Evolutionary conservation across 2,113 vertebrate genomes (phyloP).

Genomic region (Athene cunicularia): DNA sequence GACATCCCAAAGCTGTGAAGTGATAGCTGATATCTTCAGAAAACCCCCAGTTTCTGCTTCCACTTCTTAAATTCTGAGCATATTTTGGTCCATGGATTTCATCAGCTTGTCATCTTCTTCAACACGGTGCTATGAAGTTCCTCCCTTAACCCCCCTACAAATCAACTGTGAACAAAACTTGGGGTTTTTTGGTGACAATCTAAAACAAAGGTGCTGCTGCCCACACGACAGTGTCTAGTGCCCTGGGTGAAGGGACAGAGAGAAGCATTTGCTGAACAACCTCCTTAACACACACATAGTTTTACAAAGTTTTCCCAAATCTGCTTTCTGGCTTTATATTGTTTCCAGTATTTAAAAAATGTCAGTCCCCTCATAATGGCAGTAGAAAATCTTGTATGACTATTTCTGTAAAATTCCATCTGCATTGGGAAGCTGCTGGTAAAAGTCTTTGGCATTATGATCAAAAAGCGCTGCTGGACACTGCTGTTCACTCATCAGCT

Average conservation of each 20-base stretch:
- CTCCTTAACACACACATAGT: not conserved
- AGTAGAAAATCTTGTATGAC: not conserved
- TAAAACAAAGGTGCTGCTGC: not conserved
- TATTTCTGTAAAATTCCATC: not conserved
- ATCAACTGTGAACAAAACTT: not conserved
- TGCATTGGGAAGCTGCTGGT: not conserved
- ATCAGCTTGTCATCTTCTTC: not conserved
- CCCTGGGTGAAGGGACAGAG: not conserved
- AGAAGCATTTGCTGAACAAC: not conserved
- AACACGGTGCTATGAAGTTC: not conserved
- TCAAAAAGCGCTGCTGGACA: conserved; percentile 6
- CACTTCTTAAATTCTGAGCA: not conserved
- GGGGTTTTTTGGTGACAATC: not conserved
- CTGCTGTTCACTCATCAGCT: conserved; percentile 39
- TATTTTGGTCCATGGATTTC: not conserved
- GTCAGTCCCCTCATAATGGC: not conserved
- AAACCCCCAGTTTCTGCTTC: not conserved
- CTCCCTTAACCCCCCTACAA: not conserved
- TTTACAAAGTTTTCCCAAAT: not conserved
- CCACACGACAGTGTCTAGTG: not conserved
- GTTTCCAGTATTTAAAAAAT: not conserved
- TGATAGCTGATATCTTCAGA: not conserved
- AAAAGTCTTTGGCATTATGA: not conserved
- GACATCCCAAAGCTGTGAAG: not conserved
- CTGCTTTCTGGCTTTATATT: not conserved